phyloP scores from a whole-genome alignment of 2,888 invertebrate genomes.

The Oscheius sp. region DNA sequence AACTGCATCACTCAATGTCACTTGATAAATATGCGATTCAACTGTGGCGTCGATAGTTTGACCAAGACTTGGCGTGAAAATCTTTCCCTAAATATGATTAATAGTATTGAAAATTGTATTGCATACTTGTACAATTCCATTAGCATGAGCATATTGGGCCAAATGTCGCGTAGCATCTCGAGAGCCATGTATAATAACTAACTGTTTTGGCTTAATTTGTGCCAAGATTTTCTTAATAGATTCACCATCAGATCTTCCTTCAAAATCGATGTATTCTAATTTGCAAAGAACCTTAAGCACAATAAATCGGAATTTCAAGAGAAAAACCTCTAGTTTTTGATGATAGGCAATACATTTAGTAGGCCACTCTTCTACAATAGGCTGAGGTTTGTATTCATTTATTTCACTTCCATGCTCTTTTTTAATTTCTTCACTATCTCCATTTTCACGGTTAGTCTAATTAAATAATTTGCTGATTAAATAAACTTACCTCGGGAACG shows the following conservation, averaged over 20 bases:
- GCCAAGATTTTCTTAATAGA: conserved; percentile 79
- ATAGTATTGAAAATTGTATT: not conserved
- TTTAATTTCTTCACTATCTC: conserved; percentile 38
- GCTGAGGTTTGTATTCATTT: not conserved
- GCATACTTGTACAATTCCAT: conserved; percentile 45
- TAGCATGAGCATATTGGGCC: conserved; percentile 72
- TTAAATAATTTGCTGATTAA: conserved; percentile 74
- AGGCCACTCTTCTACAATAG: conserved; percentile 59
- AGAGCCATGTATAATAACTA: conserved; percentile 77
- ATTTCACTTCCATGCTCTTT: not conserved
- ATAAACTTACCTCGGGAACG: not conserved
- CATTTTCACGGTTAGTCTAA: conserved; percentile 36
- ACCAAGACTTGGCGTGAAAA: conserved; percentile 81
- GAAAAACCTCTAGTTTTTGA: conserved; percentile 60
- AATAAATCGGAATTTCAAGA: too few species aligned
- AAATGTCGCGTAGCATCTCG: conserved; percentile 79
- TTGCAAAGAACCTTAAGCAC: conserved; percentile 58
- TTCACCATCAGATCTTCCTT: conserved; percentile 81
- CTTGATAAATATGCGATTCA: conserved; percentile 96
- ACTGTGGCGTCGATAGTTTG: conserved; percentile 94
- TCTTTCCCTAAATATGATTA: conserved; percentile 68
- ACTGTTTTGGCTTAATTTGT: conserved; percentile 64
- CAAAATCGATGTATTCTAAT: conserved; percentile 88
- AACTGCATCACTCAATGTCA: conserved; percentile 71
- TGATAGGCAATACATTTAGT: conserved; percentile 67